Percentiles rank a stretch among this genome's conserved stretches.
Evolutionary conservation across 2,113 vertebrate genomes (phyloP).

Genomic region (Ptychochromis oligacanthus): DNA sequence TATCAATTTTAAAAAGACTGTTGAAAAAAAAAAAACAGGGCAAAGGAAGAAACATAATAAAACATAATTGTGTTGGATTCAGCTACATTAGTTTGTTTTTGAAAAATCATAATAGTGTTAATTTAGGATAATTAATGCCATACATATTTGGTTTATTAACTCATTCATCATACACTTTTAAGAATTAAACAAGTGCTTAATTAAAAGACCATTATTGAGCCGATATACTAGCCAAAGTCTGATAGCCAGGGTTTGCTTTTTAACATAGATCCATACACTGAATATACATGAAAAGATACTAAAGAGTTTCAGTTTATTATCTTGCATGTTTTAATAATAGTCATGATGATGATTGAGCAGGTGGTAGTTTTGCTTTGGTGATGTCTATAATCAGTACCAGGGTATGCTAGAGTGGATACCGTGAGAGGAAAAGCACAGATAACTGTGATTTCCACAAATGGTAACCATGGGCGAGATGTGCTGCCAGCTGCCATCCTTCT

Average conservation of each 20-base stretch:
- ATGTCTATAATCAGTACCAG: slow-evolving; percentile 46
- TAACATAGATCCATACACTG: not conserved
- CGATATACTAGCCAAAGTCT: not conserved
- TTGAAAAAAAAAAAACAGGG: not conserved
- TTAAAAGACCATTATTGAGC: not conserved
- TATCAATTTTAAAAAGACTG: not conserved
- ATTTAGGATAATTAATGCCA: not conserved
- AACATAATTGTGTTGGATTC: not conserved
- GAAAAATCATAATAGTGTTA: not conserved
- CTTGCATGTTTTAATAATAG: not conserved
- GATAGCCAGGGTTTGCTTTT: not conserved
- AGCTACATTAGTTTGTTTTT: not conserved
- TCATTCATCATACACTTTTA: not conserved
- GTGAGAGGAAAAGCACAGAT: not conserved
- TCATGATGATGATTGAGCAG: slow-evolving; percentile 22
- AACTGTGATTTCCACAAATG: slow-evolving; percentile 46
- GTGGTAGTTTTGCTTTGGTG: slow-evolving; percentile 14
- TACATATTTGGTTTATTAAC: not conserved
- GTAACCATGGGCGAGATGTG: not conserved
- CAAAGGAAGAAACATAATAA: not conserved
- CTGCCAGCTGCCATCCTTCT: not conserved
- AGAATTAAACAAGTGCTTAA: not conserved
- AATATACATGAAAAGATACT: not conserved
- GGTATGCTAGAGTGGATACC: not conserved
- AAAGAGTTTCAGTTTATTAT: not conserved